Percentiles rank a stretch among this genome's conserved stretches.
Conservation (phyloP, 2,113 vertebrate genomes). For the cat (Felis catus) region F.catus_Fca126_mat1.0 CM031419.1:105407001-105407500, state of each 20-base stretch:
- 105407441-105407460: neutral
- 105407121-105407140: neutral
- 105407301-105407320: neutral
- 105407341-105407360: neutral
- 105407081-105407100: neutral
- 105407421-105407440: neutral
- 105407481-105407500: neutral
- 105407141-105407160: neutral
- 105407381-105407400: neutral
- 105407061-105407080: neutral
- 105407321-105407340: neutral
- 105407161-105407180: neutral
- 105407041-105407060: neutral
- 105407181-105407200: neutral
- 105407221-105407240: neutral
- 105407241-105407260: neutral
- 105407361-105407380: neutral
- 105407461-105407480: neutral
- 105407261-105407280: neutral
- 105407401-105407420: neutral
- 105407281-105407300: neutral
- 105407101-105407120: neutral
- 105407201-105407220: neutral
- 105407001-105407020: neutral
- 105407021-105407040: neutral